Evolutionary conservation across 2,113 vertebrate genomes (phyloP).

Genomic region (Orthonyx spaldingii): DNA sequence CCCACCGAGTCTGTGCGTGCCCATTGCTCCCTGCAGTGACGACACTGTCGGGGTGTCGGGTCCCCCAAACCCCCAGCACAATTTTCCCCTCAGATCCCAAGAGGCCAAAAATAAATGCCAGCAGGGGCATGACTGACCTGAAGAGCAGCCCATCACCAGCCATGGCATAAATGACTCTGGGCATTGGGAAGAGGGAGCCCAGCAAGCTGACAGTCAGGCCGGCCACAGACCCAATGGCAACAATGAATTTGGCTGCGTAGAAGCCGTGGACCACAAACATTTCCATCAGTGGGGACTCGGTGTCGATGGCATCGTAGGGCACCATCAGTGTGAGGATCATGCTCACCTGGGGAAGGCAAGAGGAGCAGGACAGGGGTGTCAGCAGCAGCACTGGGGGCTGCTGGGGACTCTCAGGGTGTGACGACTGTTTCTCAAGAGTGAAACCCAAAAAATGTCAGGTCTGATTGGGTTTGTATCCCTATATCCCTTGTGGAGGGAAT

Average conservation of each 20-base stretch:
- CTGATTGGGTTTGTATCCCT: neutral
- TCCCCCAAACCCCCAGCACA: neutral
- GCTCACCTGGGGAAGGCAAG: slow-evolving; percentile 80
- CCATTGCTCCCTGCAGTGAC: neutral
- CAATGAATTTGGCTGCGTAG: slow-evolving; percentile 86
- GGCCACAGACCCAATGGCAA: slow-evolving; percentile 88
- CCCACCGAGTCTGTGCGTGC: accelerated
- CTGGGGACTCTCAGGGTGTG: accelerated
- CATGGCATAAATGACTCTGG: slow-evolving; percentile 96
- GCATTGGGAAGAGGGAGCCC: slow-evolving; percentile 97
- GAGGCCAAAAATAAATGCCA: neutral
- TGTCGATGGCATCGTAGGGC: slow-evolving; percentile 88
- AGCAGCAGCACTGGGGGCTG: neutral
- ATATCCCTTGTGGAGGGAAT: no score
- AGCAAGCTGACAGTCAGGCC: slow-evolving; percentile 92
- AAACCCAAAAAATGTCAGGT: neutral
- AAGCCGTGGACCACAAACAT: slow-evolving; percentile 93
- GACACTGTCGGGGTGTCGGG: accelerated
- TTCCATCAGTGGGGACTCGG: slow-evolving; percentile 94
- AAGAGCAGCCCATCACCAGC: slow-evolving; percentile 93
- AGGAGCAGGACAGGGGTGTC: neutral
- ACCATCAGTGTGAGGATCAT: slow-evolving; percentile 95
- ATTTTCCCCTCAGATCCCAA: neutral
- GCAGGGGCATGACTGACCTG: slow-evolving; percentile 74
- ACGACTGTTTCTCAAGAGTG: neutral